phyloP scores from a whole-genome alignment of 2,888 invertebrate genomes.

The Exephanes ischioxanthus region DNA sequence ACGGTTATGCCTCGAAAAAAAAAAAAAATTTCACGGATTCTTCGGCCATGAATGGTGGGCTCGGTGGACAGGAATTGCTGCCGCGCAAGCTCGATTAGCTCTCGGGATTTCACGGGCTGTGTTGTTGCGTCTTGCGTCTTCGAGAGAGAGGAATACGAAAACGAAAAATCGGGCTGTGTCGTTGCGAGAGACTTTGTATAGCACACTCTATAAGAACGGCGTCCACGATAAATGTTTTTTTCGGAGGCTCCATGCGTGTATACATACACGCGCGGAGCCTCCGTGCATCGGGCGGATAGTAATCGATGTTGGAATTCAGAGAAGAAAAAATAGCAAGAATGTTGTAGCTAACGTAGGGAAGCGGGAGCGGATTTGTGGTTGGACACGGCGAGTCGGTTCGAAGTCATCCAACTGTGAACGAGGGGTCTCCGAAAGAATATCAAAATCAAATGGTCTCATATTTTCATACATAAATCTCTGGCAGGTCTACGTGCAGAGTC shows the following conservation, averaged over 20 bases:
- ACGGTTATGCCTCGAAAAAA: conserved; percentile 70
- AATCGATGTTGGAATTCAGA: conserved; percentile 24
- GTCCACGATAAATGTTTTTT: too few species aligned
- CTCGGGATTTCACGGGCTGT: conserved; percentile 44
- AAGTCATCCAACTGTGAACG: conserved; percentile 18
- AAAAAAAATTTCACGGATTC: conserved; percentile 62
- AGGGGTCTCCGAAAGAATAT: not conserved
- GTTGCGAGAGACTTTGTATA: conserved; percentile 34
- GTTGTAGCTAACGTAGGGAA: not conserved
- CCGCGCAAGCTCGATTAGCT: conserved; percentile 64
- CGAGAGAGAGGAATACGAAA: too few species aligned
- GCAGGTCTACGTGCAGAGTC: not conserved
- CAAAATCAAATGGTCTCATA: not conserved
- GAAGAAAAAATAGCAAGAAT: conserved; percentile 21
- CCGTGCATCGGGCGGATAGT: conserved; percentile 12
- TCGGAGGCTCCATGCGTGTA: too few species aligned
- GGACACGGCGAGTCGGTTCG: conserved; percentile 10
- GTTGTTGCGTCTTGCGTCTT: conserved; percentile 13
- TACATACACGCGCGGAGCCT: not conserved
- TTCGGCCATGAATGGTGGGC: conserved; percentile 21
- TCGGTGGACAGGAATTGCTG: conserved; percentile 18
- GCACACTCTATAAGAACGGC: not conserved
- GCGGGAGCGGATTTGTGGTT: conserved; percentile 11
- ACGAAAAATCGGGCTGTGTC: conserved; percentile 9
- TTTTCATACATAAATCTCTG: not conserved